phyloP scores from a whole-genome alignment of 2,888 invertebrate genomes.

The Leptinotarsa haldemani region DNA sequence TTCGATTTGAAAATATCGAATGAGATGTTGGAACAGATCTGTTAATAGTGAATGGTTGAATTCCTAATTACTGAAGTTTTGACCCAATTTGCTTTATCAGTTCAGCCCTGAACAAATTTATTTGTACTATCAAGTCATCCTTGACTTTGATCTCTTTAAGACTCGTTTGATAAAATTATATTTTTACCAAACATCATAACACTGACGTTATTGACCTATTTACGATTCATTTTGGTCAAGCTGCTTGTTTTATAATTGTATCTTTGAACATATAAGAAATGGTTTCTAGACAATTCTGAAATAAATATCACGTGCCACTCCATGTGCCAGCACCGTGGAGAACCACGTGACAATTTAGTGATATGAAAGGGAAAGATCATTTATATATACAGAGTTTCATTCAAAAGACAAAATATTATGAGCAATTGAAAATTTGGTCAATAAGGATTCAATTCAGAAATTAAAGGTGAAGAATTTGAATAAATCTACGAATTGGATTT shows the following conservation, averaged over 20 bases:
- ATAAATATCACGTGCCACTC: not conserved
- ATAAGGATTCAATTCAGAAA: no score
- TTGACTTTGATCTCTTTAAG: slow-evolving; percentile 26
- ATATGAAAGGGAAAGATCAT: no score
- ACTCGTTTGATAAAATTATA: slow-evolving; percentile 15
- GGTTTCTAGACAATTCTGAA: not conserved
- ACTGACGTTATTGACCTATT: slow-evolving; percentile 38
- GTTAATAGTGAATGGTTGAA: slow-evolving; percentile 13
- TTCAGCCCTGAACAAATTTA: slow-evolving; percentile 38
- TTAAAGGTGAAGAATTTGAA: no score
- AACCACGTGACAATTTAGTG: no score
- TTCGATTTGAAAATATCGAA: not conserved
- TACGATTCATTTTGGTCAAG: not conserved
- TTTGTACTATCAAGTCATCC: slow-evolving; percentile 16
- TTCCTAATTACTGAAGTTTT: slow-evolving; percentile 15
- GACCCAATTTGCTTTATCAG: slow-evolving; percentile 39
- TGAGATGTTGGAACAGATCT: slow-evolving; percentile 12
- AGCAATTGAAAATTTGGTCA: no score
- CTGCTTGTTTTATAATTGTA: not conserved
- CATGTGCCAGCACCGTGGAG: no score
- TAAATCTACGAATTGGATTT: no score
- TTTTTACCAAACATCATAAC: slow-evolving; percentile 19
- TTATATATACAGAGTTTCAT: no score
- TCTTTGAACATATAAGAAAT: not conserved
- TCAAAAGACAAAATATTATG: no score